phyloP scores from a whole-genome alignment of 1,140 invertebrate genomes.

The Lepidurus couesii region DNA sequence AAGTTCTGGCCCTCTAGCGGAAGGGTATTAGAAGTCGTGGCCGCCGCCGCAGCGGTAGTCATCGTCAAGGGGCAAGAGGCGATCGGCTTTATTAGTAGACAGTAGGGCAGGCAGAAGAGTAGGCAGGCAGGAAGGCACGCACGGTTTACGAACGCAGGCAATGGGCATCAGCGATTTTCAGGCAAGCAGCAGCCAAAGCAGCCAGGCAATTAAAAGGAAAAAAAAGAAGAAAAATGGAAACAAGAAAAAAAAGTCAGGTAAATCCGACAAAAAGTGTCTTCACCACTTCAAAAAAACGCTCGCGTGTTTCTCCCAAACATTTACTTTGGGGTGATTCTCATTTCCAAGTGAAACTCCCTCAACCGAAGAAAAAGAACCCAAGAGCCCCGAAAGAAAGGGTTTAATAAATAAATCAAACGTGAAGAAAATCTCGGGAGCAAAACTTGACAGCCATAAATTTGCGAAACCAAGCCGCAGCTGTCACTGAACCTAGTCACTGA shows the following conservation, averaged over 20 bases:
- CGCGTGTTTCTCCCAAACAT: no score
- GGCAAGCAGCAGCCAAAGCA: slow-evolving; percentile 12
- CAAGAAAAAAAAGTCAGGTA: slow-evolving; percentile 33
- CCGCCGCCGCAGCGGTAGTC: slow-evolving; percentile 11
- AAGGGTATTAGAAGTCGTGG: slow-evolving; percentile 27
- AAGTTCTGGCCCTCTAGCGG: neutral
- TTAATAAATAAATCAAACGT: no score
- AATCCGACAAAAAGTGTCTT: slow-evolving; percentile 23
- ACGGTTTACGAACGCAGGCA: slow-evolving; percentile 4
- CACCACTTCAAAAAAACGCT: no score
- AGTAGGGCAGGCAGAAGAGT: slow-evolving; percentile 16
- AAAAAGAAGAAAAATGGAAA: slow-evolving; percentile 35
- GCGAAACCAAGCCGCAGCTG: no score
- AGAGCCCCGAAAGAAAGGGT: no score
- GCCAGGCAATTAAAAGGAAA: slow-evolving; percentile 23
- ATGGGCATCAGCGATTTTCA: slow-evolving; percentile 14
- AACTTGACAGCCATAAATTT: no score
- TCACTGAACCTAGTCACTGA: no score
- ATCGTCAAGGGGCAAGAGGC: neutral
- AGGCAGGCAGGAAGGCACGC: slow-evolving; percentile 10
- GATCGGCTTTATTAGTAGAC: slow-evolving; percentile 14
- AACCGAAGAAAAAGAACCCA: no score
- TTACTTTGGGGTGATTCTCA: no score
- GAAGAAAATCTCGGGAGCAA: no score
- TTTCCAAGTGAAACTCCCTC: no score